phyloP scores from a whole-genome alignment of 2,888 invertebrate species.

The Mellilla xanthometata region DNA sequence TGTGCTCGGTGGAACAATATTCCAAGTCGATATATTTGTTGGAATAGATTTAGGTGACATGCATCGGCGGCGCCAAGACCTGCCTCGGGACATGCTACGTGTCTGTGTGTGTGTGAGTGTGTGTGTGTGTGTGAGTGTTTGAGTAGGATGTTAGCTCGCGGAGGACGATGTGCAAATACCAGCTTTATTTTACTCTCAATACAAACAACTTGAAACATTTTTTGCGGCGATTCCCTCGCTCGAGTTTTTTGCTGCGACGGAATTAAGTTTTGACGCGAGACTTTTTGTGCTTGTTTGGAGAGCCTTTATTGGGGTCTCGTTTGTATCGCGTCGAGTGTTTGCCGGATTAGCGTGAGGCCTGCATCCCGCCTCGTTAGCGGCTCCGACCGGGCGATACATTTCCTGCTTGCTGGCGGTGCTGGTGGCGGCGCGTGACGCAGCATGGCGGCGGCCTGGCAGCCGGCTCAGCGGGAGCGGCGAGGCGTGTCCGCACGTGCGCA shows the following conservation, averaged over 20 bases:
- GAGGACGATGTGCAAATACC: constrained; percentile 48
- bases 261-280: constrained; percentile 2
- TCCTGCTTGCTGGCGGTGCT: too few species aligned
- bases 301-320: neutral
- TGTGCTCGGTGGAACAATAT: too few species aligned
- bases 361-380: too few species aligned
- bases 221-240: constrained; percentile 7
- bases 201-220: constrained; percentile 8
- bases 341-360: too few species aligned
- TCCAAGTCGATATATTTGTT: too few species aligned
- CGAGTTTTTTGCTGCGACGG: neutral
- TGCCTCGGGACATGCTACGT: too few species aligned
- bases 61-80: too few species aligned
- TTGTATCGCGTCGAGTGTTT: too few species aligned
- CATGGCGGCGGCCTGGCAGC: neutral
- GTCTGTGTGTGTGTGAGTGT: too few species aligned
- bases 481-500: constrained; percentile 17
- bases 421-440: neutral
- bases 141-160: constrained; percentile 35
- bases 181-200: constrained; percentile 12
- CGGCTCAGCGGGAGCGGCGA: neutral
- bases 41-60: too few species aligned
- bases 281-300: neutral
- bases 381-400: too few species aligned
- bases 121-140: too few species aligned